A percentile compares a stretch with the other conserved stretches of the same genome.
Evolutionary conservation across 2,113 vertebrate species (phyloP).

Genomic region (Poecile atricapillus): DNA sequence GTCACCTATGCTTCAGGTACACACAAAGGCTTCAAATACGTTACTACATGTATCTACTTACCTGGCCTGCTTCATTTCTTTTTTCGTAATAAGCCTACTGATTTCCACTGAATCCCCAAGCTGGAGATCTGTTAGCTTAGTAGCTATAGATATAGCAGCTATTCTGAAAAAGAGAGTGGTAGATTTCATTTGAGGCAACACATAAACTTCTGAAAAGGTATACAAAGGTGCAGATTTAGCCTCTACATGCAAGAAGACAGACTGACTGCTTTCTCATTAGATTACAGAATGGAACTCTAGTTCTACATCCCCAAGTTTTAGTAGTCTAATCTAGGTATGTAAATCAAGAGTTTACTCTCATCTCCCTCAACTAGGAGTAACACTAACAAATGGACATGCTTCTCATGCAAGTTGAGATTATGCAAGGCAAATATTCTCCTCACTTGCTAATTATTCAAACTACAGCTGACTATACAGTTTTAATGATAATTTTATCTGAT

Average conservation of each 20-base stretch:
- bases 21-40: background rate
- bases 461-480: background rate
- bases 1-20: background rate
- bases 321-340: background rate
- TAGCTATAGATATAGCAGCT: slow-evolving; percentile 94
- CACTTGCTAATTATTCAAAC: background rate
- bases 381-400: background rate
- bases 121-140: slow-evolving; percentile 92
- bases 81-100: slow-evolving; percentile 89
- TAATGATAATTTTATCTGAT: background rate
- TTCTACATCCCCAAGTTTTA: background rate
- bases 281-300: background rate
- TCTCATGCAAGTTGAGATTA: background rate
- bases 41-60: slow-evolving; percentile 41
- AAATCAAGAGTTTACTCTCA: background rate
- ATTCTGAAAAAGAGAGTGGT: slow-evolving; percentile 75
- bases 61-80: slow-evolving; percentile 91
- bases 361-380: background rate
- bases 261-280: background rate
- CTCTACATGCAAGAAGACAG: background rate
- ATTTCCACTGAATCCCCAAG: slow-evolving; percentile 95
- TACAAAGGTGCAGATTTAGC: background rate
- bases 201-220: background rate
- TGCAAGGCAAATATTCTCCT: background rate
- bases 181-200: background rate